Percentiles rank a stretch among this genome's conserved stretches.
phyloP scores from a whole-genome alignment of 2,113 vertebrate genomes.

The Oreochromis niloticus region DNA sequence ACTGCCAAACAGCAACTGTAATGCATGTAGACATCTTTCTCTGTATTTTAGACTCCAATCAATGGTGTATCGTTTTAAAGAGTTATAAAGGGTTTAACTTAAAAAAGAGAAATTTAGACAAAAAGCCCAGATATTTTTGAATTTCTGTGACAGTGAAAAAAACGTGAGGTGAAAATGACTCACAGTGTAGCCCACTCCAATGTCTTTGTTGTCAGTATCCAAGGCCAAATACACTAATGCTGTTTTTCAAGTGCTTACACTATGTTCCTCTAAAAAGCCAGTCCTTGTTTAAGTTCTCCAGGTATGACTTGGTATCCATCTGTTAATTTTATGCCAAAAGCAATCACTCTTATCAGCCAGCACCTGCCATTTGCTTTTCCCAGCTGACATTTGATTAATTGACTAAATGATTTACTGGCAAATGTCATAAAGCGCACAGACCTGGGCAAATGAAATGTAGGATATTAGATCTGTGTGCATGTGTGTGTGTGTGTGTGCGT shows the following conservation, averaged over 20 bases:
- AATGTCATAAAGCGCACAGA: slow-evolving; percentile 36
- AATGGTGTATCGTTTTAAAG: background rate
- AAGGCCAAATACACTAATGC: background rate
- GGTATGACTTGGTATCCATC: background rate
- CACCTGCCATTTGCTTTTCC: slow-evolving; percentile 45
- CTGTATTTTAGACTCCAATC: background rate
- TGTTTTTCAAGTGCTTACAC: background rate
- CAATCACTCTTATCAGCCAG: slow-evolving; percentile 26
- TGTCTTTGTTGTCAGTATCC: background rate
- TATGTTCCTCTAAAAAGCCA: background rate
- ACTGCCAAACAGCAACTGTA: background rate
- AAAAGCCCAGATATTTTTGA: background rate
- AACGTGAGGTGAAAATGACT: background rate
- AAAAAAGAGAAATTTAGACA: background rate
- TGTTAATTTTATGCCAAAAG: slow-evolving; percentile 1
- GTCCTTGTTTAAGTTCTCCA: background rate
- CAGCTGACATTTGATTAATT: slow-evolving; percentile 61
- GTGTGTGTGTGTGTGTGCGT: background rate
- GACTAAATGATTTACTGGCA: slow-evolving; percentile 36
- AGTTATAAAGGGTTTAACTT: background rate
- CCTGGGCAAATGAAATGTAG: background rate
- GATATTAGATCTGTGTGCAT: background rate
- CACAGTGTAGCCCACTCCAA: background rate
- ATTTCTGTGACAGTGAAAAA: background rate
- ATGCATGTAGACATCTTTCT: background rate